phyloP scores from a whole-genome alignment of 2,888 invertebrate genomes.

The Drepana falcataria region DNA sequence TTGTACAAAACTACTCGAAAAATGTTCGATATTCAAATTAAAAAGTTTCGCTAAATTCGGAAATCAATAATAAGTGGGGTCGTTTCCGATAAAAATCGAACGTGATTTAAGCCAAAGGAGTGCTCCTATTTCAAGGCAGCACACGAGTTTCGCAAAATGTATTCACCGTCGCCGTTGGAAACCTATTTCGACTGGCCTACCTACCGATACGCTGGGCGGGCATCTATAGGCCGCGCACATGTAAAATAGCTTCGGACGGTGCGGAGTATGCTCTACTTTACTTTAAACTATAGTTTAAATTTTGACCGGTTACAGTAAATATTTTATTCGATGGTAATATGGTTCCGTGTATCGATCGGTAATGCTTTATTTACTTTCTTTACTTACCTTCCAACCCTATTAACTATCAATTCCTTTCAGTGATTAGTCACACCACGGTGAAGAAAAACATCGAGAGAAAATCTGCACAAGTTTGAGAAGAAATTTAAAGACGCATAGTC shows the following conservation, averaged over 20 bases:
- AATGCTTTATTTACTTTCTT: too few relatives aligned
- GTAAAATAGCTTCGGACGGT: constrained; percentile 65
- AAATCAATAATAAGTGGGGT: not conserved
- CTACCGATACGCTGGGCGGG: constrained; percentile 70
- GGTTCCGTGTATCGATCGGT: too few relatives aligned
- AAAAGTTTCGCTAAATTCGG: constrained; percentile 1
- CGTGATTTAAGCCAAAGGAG: constrained; percentile 47
- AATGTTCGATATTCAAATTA: constrained; percentile 5
- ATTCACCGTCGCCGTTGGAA: constrained; percentile 67
- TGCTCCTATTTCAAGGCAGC: constrained; percentile 52
- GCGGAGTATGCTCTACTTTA: constrained; percentile 53
- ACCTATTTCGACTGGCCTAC: constrained; percentile 71
- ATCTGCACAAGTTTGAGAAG: too few relatives aligned
- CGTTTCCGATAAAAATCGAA: constrained; percentile 29
- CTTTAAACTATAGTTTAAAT: constrained; percentile 10
- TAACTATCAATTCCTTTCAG: too few relatives aligned
- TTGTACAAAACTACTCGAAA: not conserved
- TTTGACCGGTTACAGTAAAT: not conserved
- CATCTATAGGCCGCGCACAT: constrained; percentile 74
- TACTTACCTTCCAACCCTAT: too few relatives aligned
- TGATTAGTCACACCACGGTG: too few relatives aligned
- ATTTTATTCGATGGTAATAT: too few relatives aligned
- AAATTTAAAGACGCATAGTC: too few relatives aligned
- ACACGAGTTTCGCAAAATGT: constrained; percentile 63
- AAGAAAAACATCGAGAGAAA: too few relatives aligned